A percentile compares a stretch with the other conserved stretches of the same genome.
These are phyloP conservation scores for Loxodonta africana DNA, from an alignment of 2,113 vertebrate species.

Conservation along the genomic window DNA sequence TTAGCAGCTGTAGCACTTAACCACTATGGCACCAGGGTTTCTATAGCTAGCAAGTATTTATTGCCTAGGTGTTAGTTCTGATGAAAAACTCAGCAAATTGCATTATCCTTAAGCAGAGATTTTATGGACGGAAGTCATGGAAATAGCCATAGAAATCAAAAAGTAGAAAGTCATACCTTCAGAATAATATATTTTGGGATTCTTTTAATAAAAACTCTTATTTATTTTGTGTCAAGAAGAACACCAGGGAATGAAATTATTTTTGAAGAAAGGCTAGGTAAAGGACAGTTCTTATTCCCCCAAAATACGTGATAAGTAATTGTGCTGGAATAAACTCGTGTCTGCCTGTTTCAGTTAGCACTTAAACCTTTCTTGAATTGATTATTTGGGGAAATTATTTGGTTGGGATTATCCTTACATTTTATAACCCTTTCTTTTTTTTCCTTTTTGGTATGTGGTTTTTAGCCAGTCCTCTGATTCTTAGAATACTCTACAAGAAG, in stretches of 20 bases:
- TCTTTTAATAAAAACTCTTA: constrained; percentile 72
- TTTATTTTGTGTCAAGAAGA: constrained; percentile 72
- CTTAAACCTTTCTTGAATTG: constrained; percentile 71
- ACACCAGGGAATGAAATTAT: constrained; percentile 63
- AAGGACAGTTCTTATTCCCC: constrained; percentile 19
- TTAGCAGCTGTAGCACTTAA: too few species aligned
- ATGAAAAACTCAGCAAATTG: constrained; percentile 27
- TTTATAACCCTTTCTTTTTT: constrained; percentile 64
- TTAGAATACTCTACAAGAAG: constrained; percentile 66
- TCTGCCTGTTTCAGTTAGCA: constrained; percentile 50
- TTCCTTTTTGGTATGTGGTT: constrained; percentile 50
- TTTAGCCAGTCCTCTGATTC: constrained; percentile 71
- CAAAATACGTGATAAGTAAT: constrained; percentile 46
- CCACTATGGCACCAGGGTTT: not conserved
- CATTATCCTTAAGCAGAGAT: constrained; percentile 17
- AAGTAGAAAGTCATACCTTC: constrained; percentile 48
- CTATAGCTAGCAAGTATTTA: constrained; percentile 17
- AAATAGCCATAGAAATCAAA: constrained; percentile 52
- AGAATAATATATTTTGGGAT: constrained; percentile 49
- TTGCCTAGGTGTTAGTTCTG: constrained; percentile 30
- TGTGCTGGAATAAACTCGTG: constrained; percentile 60
- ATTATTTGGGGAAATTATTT: constrained; percentile 67
- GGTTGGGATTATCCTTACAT: constrained; percentile 72
- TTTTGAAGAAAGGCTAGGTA: constrained; percentile 56
- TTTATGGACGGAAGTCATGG: constrained; percentile 48